Base-by-base conservation (phyloP, 2,888 invertebrate genomes). In the Ceraclea dissimilis region DNA sequence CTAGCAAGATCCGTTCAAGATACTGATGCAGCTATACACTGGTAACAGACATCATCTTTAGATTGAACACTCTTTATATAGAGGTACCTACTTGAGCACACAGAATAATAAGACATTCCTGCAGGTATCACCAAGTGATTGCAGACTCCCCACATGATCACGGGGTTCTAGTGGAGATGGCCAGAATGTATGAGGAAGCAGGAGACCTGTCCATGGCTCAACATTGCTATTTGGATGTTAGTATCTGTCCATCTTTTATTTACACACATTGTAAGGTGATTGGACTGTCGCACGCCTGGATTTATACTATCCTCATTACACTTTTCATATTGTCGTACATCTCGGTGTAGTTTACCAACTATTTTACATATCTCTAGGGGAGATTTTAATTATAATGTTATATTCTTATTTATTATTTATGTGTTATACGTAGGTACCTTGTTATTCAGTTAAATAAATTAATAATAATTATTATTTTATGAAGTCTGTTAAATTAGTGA, bases 71-170 rank as follows among this genome's bases (percentile, higher is more conserved):
- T n/a, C n/a, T n/a, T n/a, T n/a, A n/a, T 10, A 26, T 6, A 2
- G 2, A n/a, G n/a, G n/a, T n/a, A n/a, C n/a, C n/a, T n/a, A 33
- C 33, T 33, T 11, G 8, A 8, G 33, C 8, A 33, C 33, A 11
- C 8, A 8, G 11, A 11, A 33, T 11, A 11, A 33, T 33, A 33
- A 11, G 33, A 8, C 16, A n/a, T 39, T 39, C 13, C 51, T 17
- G 11, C 17, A 60, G 62, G 60, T 62, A 60, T 46, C 62, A 62
- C 49, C 62, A 62, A 46, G 54, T 62, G 2, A 74, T 92, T 58
- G 88, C 91, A 33, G 79, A 92, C 53, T 84, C 88, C 19, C 88
- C 95, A 1, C 89, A 92, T 65, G 99, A 99, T 72, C 90, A 94
- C 0, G 87, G 88, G 43, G 85, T 96, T 49, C 81, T 96, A 49